Base-by-base conservation (phyloP, 2,797 vertebrate species). In the Chloroceryle amazona region DNA sequence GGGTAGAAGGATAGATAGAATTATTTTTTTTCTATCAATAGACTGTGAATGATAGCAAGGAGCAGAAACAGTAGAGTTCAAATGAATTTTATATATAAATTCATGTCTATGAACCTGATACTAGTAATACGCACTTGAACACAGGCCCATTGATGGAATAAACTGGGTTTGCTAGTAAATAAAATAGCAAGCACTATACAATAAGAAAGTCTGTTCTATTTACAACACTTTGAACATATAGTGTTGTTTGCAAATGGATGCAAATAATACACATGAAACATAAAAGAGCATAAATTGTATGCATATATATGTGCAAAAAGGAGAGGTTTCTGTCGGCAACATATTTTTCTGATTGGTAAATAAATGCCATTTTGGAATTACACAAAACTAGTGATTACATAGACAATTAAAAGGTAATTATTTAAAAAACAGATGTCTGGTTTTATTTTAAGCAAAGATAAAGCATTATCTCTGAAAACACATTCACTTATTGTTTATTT, bases 1-100 rank as follows among this genome's bases (percentile, higher is more conserved):
- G 98, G 96, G 92, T 97, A 81, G 93, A 97, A 95, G 93, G 91
- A 96, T 75, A 93, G 97, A 96, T 97, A 96, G 89, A 81, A 94
- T 49, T 87, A 65, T 39, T 39, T 39, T 39, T 8, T 90, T 92
- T 93, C 55, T 95, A 95, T 96, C 46, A 22, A 90, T 95, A 76
- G 93, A 61, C 85, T 97, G 89, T 28, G 67, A 96, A 65, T 94
- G 93, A 96, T 78, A 97, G 70, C 80, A 89, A 86, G 80, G 72
- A 95, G 81, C 71, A 93, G 82, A 93, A 83, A 54, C 55, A 78
- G 46, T 17, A 39, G 29, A 92, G 55, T 70, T 95, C 95, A 90
- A 97, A 93, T 75, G 14, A 96, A 75, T 75, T 89, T 92, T 93
- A 75, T 42, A 44, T 82, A 81, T 92, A 35, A 70, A n/a, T 90